Evolutionary conservation across 2,888 invertebrate species (phyloP), one percentile per base, ranked within the genome.

Genomic region (Cheilosia grossa): DNA sequence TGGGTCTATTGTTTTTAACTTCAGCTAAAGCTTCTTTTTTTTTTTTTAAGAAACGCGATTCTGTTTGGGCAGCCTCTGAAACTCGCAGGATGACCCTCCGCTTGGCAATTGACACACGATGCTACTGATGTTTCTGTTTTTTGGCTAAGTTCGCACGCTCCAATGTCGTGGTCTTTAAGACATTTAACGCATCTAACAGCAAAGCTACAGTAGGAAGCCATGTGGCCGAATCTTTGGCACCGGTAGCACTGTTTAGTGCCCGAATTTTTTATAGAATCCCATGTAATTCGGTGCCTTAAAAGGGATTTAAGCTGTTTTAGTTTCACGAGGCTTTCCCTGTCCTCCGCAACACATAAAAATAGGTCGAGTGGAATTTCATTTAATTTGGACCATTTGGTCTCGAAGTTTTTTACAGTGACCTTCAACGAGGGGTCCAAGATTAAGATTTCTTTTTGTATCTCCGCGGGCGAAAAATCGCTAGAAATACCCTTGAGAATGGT

Each of bases 41-140:
- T 37, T 24, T 19, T 40, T 58, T 40, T 37, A n/a, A 58, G 15
- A 15, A 21, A 58, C 4, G 17, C 19, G 0, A 40, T 15, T 9
- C 51, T 19, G 5, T 64, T 66, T 0, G 53, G 66, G n/a, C 40
- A 66, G 1, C 53, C 66, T 33, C 10, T 56, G 6, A 33, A 56
- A 2, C 53, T 66, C 1, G 66, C 53, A 5, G 53, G 42, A 19
- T 53, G 66, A 17, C 53, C 66, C 6, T 4, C 4, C 21, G 6
- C 4, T 9, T 37, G 13, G 10, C 51, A 40, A 33, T 33, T 33
- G 10, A 2, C 30, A 30, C 30, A 7, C 0, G 30, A 30, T 30
- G 30, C 30, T 2, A 21, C 21, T 21, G 21, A 21, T 1, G n/a
- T 49, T 4, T 49, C 37, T 0, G 47, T 33, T 49, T 54, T 33